Percentiles rank a stretch among this genome's conserved stretches.
These are phyloP conservation scores for Drosophila kikkawai DNA, from an alignment of 1,140 invertebrate species.

Conservation along the genomic window DNA sequence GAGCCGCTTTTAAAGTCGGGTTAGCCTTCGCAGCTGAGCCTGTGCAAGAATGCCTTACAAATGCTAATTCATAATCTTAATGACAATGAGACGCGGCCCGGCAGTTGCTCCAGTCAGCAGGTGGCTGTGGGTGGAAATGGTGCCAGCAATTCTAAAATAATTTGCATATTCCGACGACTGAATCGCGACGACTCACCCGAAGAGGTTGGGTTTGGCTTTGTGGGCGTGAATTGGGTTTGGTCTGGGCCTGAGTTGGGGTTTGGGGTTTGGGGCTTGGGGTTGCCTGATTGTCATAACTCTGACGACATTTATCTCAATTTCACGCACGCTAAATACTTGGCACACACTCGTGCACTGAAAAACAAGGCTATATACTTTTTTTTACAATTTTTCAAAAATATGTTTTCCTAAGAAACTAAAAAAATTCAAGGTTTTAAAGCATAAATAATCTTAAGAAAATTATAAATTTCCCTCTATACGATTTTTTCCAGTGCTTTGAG, in stretches of 20 bases:
- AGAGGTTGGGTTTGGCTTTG: slow-evolving; percentile 16
- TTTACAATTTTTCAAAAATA: neutral
- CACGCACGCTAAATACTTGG: slow-evolving; percentile 66
- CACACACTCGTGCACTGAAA: slow-evolving; percentile 27
- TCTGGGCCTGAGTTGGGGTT: slow-evolving; percentile 5
- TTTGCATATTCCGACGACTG: slow-evolving; percentile 64
- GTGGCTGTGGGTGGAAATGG: slow-evolving; percentile 9
- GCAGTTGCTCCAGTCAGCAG: slow-evolving; percentile 31
- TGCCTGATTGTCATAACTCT: slow-evolving; percentile 54
- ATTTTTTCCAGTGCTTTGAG: neutral
- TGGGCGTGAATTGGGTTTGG: slow-evolving; percentile 20
- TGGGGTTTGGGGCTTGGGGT: slow-evolving; percentile 3
- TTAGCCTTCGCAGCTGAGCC: slow-evolving; percentile 51
- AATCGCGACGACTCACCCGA: slow-evolving; percentile 8
- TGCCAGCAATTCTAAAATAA: slow-evolving; percentile 60
- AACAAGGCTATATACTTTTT: neutral
- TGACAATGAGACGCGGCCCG: slow-evolving; percentile 47
- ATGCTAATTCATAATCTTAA: slow-evolving; percentile 74
- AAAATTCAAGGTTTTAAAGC: neutral
- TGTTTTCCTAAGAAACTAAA: neutral
- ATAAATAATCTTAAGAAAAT: neutral
- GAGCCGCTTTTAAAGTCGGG: slow-evolving; percentile 47
- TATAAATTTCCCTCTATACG: no score
- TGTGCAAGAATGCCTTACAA: slow-evolving; percentile 64
- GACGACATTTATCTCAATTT: slow-evolving; percentile 69